Conservation (phyloP, 2,113 vertebrate genomes). For the Callipepla californica region DNA sequence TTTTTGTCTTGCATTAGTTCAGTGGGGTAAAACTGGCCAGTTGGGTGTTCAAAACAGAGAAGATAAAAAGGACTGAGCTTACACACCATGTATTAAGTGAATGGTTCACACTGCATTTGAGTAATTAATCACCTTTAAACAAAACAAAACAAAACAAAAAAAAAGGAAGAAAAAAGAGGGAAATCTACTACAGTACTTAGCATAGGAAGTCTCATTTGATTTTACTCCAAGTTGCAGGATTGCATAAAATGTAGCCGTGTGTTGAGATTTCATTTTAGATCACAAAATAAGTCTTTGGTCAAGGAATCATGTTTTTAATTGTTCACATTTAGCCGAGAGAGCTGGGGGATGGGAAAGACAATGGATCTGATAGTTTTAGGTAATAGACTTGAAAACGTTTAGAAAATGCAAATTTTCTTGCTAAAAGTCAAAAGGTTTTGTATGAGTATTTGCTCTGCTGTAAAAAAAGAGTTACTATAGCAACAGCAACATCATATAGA, state of each 20-base stretch:
- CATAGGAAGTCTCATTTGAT: constrained; percentile 29
- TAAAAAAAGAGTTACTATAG: constrained; percentile 75
- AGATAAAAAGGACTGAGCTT: constrained; percentile 67
- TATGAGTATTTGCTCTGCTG: constrained; percentile 26
- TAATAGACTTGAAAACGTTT: constrained; percentile 45
- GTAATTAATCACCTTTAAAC: constrained; percentile 70
- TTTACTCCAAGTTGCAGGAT: constrained; percentile 15
- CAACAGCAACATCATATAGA: constrained; percentile 67
- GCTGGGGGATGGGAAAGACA: constrained; percentile 9
- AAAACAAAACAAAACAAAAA: constrained; percentile 19
- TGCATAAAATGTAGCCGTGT: neutral
- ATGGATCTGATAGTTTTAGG: constrained; percentile 57
- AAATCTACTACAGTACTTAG: constrained; percentile 38
- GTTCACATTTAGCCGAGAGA: neutral
- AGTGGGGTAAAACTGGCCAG: constrained; percentile 54
- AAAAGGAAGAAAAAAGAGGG: neutral
- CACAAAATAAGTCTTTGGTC: constrained; percentile 20
- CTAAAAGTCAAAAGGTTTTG: constrained; percentile 52
- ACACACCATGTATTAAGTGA: constrained; percentile 67
- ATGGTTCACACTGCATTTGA: constrained; percentile 62
- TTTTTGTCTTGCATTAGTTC: constrained; percentile 58
- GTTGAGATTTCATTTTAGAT: constrained; percentile 27
- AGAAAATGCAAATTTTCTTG: constrained; percentile 45
- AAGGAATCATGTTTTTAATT: constrained; percentile 40
- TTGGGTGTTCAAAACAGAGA: constrained; percentile 62